Evolutionary conservation across 2,797 vertebrate species (phyloP), one percentile per base, ranked within the genome.

Genomic region (Myoxocephalus aenaeus): DNA sequence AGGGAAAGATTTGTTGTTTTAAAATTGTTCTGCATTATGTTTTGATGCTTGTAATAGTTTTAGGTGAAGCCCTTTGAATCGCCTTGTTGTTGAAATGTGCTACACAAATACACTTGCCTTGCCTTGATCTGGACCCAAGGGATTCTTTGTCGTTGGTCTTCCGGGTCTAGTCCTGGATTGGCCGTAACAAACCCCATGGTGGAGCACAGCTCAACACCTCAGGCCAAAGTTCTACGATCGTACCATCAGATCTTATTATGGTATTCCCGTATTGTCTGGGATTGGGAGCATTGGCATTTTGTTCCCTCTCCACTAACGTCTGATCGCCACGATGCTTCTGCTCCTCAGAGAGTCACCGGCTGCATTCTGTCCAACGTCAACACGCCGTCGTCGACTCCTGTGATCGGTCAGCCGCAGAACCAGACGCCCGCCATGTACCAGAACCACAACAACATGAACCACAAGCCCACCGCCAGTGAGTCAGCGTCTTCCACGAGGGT

Each of bases 301-400:
- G 22, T 44, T 17, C 14, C 48, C 4, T 51, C 36, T 42, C 59
- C 4, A 5, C 15, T 62, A 9, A 15, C 25, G 25, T 44, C 7
- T 25, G 13, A 25, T 54, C 7, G 15, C 17, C 1, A 2, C 6
- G 3, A 15, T 32, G n/a, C 40, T 36, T 63, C 4, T 12, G 3
- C 44, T 54, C 29, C 63, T 57, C 87, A 99, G 98, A 96, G 98
- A 93, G 98, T 99, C 92, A 99, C 98, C 5, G 98, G 98, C 78
- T 99, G 98, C 73, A 99, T 99, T 87, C 96, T 99, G 73, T 99
- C 98, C 82, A 99, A 99, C 0, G 97, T 99, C 88, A 99, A 97
- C 95, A 97, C 98, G 0, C 98, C 98, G 0, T 98, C 97, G 34
- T 93, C 97, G 54, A 98, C 98, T 12, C 98, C 98, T 0, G 96